Evolutionary conservation across 1,140 invertebrate genomes (phyloP).

Genomic region (Rhizoglyphus robini): DNA sequence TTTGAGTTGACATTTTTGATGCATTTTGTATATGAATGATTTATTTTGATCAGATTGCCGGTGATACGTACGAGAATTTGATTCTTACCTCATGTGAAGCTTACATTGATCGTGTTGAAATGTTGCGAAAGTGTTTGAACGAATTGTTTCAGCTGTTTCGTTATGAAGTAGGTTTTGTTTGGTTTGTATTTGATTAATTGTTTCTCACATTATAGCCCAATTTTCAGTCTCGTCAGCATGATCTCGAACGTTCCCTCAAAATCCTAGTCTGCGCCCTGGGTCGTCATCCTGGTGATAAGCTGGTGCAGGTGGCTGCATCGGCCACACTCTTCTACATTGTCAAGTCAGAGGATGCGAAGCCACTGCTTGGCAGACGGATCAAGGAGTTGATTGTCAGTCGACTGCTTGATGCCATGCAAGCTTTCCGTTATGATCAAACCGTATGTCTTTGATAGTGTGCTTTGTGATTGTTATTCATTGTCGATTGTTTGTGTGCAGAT

Average conservation of each 20-base stretch:
- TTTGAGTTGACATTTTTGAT: too few species aligned
- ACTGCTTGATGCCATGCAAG: conserved; percentile 72
- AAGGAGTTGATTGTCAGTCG: conserved; percentile 64
- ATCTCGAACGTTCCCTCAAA: conserved; percentile 44
- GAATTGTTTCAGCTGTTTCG: conserved; percentile 80
- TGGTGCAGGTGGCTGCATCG: conserved; percentile 80
- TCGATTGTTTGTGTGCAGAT: conserved; percentile 39
- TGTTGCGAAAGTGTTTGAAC: conserved; percentile 70
- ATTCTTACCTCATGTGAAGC: conserved; percentile 55
- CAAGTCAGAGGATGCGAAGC: conserved; percentile 59
- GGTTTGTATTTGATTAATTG: conserved; percentile 8
- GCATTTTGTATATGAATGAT: too few species aligned
- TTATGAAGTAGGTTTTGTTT: conserved; percentile 48
- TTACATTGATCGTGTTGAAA: conserved; percentile 47
- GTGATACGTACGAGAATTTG: conserved; percentile 79
- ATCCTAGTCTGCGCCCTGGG: conserved; percentile 74
- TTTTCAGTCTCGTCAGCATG: conserved; percentile 16
- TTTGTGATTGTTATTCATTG: neutral
- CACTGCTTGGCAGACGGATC: conserved; percentile 43
- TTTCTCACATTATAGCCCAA: neutral
- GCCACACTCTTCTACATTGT: conserved; percentile 88
- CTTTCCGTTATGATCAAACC: conserved; percentile 63
- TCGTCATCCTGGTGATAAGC: conserved; percentile 59
- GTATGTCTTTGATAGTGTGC: conserved; percentile 27
- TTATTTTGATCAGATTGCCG: too few species aligned